Evolutionary conservation across 2,888 invertebrate genomes (phyloP).

Genomic region (Stenchaetothrips biformis): DNA sequence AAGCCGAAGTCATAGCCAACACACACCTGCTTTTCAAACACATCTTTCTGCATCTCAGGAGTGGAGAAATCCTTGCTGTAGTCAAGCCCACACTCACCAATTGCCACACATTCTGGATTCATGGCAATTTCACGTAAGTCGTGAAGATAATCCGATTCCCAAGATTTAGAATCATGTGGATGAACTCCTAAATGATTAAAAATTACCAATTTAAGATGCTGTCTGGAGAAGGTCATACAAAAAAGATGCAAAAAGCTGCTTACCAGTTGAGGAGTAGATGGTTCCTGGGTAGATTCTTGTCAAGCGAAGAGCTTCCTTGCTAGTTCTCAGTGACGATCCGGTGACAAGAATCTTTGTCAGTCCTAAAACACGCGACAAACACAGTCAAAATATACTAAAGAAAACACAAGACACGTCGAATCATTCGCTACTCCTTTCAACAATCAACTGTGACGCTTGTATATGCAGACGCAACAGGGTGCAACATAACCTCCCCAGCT

Average conservation of each 20-base stretch:
- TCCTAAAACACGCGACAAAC: slow-evolving; percentile 52
- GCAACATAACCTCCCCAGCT: slow-evolving; percentile 34
- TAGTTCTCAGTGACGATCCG: slow-evolving; percentile 81
- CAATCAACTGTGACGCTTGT: neutral
- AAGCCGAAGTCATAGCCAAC: neutral
- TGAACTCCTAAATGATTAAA: slow-evolving; percentile 62
- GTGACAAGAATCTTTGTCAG: slow-evolving; percentile 93
- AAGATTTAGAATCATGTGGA: slow-evolving; percentile 90
- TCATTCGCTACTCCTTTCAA: slow-evolving; percentile 20
- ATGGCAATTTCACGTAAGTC: slow-evolving; percentile 69
- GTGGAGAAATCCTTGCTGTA: slow-evolving; percentile 92
- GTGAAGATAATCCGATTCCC: slow-evolving; percentile 56
- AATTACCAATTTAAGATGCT: slow-evolving; percentile 28
- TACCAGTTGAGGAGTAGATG: slow-evolving; percentile 85
- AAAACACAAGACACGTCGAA: slow-evolving; percentile 31
- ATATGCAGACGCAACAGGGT: neutral
- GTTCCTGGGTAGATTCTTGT: slow-evolving; percentile 86
- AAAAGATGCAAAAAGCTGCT: slow-evolving; percentile 35
- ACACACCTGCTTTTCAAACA: slow-evolving; percentile 77
- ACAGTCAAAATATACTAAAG: slow-evolving; percentile 28
- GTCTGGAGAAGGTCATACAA: slow-evolving; percentile 12
- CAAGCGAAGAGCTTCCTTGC: slow-evolving; percentile 83
- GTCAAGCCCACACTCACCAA: slow-evolving; percentile 92
- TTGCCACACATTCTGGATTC: slow-evolving; percentile 85
- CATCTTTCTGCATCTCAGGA: slow-evolving; percentile 76